A percentile compares a stretch with the other conserved stretches of the same genome.
Conservation (phyloP, 2,113 vertebrate genomes). For the Aramus guarauna region DNA sequence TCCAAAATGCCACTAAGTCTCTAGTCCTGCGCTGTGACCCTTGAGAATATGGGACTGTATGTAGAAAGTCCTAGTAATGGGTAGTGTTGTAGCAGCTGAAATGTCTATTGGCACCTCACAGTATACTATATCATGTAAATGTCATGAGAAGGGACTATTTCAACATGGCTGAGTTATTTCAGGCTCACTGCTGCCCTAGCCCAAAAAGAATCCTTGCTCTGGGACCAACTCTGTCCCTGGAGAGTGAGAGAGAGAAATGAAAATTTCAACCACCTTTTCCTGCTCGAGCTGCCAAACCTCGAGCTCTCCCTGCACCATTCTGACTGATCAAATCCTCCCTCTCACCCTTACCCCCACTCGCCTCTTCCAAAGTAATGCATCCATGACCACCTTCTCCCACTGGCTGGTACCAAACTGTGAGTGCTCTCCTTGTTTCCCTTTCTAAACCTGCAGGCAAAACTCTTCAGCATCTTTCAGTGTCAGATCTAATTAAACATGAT, state of each 20-base stretch:
- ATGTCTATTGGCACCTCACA: not conserved
- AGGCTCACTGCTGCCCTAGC: slow-evolving; percentile 10
- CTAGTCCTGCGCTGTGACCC: not conserved
- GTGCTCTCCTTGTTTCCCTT: not conserved
- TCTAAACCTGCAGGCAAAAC: not conserved
- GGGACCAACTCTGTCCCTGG: not conserved
- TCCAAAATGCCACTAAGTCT: not conserved
- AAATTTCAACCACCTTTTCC: not conserved
- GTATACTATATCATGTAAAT: slow-evolving; percentile 6
- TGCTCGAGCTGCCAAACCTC: not conserved
- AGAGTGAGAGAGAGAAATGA: not conserved
- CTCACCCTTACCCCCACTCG: not conserved
- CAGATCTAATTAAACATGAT: not conserved
- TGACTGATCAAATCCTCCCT: not conserved
- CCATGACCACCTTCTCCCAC: not conserved
- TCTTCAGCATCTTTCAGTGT: not conserved
- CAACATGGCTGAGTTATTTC: slow-evolving; percentile 28
- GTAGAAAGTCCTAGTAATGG: not conserved
- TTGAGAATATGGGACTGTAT: not conserved
- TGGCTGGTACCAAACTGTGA: not conserved
- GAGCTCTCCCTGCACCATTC: not conserved
- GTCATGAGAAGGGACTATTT: slow-evolving; percentile 31
- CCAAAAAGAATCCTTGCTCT: slow-evolving; percentile 50
- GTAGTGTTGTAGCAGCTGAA: not conserved
- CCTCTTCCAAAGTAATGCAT: not conserved